A percentile compares a stretch with the other conserved stretches of the same genome.
phyloP scores from a whole-genome alignment of 2,888 invertebrate species.

The Plebejus melissa region DNA sequence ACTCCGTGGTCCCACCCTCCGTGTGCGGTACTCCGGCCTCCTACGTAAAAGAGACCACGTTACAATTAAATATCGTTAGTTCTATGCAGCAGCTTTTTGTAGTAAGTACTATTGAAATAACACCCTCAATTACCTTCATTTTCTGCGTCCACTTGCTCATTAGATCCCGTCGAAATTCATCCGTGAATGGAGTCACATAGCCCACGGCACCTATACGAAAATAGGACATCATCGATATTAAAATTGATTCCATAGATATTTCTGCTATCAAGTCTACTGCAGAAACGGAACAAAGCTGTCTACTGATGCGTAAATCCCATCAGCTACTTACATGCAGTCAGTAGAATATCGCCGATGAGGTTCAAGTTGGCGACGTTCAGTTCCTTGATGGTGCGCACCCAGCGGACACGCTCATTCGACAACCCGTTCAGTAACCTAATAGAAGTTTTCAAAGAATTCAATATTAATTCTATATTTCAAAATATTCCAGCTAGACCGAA shows the following conservation, averaged over 20 bases:
- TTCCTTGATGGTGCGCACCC: slow-evolving; percentile 83
- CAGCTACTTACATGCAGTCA: slow-evolving; percentile 76
- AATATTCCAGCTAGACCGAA: no score
- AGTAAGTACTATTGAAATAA: not conserved
- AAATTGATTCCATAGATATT: no score
- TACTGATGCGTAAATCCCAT: no score
- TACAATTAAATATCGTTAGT: no score
- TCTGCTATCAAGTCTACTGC: no score
- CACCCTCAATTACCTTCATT: slow-evolving; percentile 51
- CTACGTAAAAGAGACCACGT: slow-evolving; percentile 34
- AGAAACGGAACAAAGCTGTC: not conserved
- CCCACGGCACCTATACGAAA: slow-evolving; percentile 82
- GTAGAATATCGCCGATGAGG: slow-evolving; percentile 84
- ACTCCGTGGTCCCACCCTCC: slow-evolving; percentile 81
- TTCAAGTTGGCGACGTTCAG: slow-evolving; percentile 77
- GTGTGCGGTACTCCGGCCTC: slow-evolving; percentile 82
- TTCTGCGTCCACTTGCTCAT: slow-evolving; percentile 78
- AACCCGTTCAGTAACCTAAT: slow-evolving; percentile 79
- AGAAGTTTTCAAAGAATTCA: not conserved
- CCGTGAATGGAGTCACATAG: slow-evolving; percentile 89
- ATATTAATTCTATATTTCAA: no score
- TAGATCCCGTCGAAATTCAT: slow-evolving; percentile 79
- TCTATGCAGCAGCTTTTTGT: no score
- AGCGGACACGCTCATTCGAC: slow-evolving; percentile 84
- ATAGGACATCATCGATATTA: no score